Evolutionary conservation across 2,797 vertebrate genomes (phyloP), one percentile per base, ranked within the genome.

Genomic region (Siniperca obscura): DNA sequence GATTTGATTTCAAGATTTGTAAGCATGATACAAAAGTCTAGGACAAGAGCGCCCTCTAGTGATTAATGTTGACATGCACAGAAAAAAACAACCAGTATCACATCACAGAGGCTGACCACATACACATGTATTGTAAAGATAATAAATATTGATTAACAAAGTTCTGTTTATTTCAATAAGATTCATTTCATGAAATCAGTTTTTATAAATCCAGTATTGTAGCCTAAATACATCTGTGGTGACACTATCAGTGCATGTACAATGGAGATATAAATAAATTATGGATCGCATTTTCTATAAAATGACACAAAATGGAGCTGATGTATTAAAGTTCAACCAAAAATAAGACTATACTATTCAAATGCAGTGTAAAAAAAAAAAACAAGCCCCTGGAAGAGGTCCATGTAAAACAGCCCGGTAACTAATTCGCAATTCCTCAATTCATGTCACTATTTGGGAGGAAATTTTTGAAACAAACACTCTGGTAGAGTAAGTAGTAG

Each of bases 31-130:
- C 3, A 38, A 46, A 72, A 56, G 2, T 46, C 34, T 81, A 73
- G 65, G 16, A 73, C 78, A 82, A 87, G 77, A 82, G 83, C 75
- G 84, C 89, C 93, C 90, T 79, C 94, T 93, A 88, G 83, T 90
- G 94, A 62, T 34, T 2, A 67, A 65, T 67, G 27, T 38, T 56
- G 55, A 65, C 3, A 56, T 12, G 57, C 30, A 82, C 84, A 76
- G 22, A 27, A 42, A 70, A 27, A 67, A 3, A 36, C 25, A 2
- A 38, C 59, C 34, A 46, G 53, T 1, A 14, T 70, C 57, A 60
- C 57, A 73, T 57, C 14, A 30, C 17, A 4, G 19, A 21, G 53
- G 21, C 21, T 42, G 19, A 21, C 17, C 34, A 4, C n/a, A 66
- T 30, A 46, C 22, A 62, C 13, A 71, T 27, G 5, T 14, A 53